phyloP scores from a whole-genome alignment of 2,888 invertebrate genomes.

The Coelogynopora nodosa region DNA sequence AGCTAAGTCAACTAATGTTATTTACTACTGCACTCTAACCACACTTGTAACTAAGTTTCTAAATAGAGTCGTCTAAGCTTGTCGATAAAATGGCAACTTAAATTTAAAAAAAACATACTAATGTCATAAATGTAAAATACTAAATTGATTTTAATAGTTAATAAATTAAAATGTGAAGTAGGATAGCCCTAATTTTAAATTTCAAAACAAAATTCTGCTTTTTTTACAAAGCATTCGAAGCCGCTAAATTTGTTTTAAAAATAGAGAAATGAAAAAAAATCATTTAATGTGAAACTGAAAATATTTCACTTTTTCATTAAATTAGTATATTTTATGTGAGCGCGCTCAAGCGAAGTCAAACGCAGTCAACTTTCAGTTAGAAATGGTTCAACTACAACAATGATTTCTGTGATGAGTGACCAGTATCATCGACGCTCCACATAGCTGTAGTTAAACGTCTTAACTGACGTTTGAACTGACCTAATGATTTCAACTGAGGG shows the following conservation, averaged over 20 bases:
- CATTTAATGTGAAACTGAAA: neutral
- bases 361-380: neutral
- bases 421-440: too few species aligned
- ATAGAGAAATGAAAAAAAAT: neutral
- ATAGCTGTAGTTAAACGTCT: too few species aligned
- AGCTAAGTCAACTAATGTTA: neutral
- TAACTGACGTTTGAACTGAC: too few species aligned
- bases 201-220: neutral
- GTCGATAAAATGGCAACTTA: neutral
- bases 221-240: neutral
- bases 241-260: neutral
- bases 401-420: too few species aligned
- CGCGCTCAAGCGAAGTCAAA: neutral
- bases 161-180: neutral
- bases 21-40: neutral
- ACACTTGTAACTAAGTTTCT: neutral
- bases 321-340: neutral
- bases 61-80: neutral
- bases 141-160: neutral
- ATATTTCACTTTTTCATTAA: neutral
- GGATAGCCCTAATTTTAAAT: neutral
- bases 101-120: neutral
- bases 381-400: neutral
- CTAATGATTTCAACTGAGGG: too few species aligned
- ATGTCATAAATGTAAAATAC: neutral